Evolutionary conservation across 1,140 invertebrate genomes (phyloP).

Genomic region (Drosophila melanogaster): Release_6_plus_ISO1_MT NC_004354.4:3262501-3263000

Average conservation of each 20-base stretch:
- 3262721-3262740: conserved; percentile 10
- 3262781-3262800: conserved; percentile 51
- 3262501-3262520: background rate
- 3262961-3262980: conserved; percentile 32
- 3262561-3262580: background rate
- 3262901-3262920: conserved; percentile 20
- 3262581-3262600: background rate
- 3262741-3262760: conserved; percentile 1
- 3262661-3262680: conserved; percentile 10
- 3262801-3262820: conserved; percentile 40
- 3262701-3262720: conserved; percentile 1
- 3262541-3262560: background rate
- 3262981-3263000: conserved; percentile 28
- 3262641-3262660: conserved; percentile 1
- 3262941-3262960: conserved; percentile 25
- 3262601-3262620: conserved; percentile 21
- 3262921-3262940: conserved; percentile 1
- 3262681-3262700: conserved; percentile 30
- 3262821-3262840: conserved; percentile 35
- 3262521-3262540: background rate
- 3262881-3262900: background rate
- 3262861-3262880: conserved; percentile 1
- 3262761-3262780: conserved; percentile 33
- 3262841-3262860: conserved; percentile 47
- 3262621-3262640: conserved; percentile 43